A percentile compares a stretch with the other conserved stretches of the same genome.
Conservation (phyloP, 2,888 invertebrate genomes). For the Caenorhabditis doughertyi region DNA sequence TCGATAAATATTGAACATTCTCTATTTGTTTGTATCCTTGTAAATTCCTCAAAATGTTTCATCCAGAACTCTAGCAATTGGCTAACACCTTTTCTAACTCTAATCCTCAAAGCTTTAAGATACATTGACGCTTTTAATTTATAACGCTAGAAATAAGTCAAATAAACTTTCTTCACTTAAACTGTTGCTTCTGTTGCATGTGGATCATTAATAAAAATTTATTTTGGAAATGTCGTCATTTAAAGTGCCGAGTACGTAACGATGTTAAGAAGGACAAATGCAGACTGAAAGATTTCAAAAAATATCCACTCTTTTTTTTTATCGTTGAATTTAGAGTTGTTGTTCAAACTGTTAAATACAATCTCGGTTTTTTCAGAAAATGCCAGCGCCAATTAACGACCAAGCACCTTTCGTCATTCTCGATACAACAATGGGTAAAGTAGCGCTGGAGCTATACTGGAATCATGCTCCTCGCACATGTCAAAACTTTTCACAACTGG, state of each 20-base stretch:
- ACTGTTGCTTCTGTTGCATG: too few species aligned
- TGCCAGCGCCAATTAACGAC: slow-evolving; percentile 53
- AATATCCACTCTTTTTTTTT: not conserved
- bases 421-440: slow-evolving; percentile 89
- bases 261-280: slow-evolving; percentile 26
- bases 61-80: not conserved
- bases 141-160: too few species aligned
- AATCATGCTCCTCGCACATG: slow-evolving; percentile 98
- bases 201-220: not conserved
- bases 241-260: not conserved
- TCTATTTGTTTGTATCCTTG: not conserved
- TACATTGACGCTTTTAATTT: too few species aligned
- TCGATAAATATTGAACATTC: slow-evolving; percentile 19
- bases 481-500: slow-evolving; percentile 95
- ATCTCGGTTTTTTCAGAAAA: slow-evolving; percentile 19
- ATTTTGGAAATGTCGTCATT: not conserved
- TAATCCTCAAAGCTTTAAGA: too few species aligned
- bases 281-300: slow-evolving; percentile 16
- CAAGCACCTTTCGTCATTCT: slow-evolving; percentile 69
- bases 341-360: slow-evolving; percentile 1
- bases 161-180: too few species aligned
- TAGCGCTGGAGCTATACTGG: slow-evolving; percentile 96
- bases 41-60: not conserved
- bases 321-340: not conserved
- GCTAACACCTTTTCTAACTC: too few species aligned